Base-by-base conservation (phyloP, 2,888 invertebrate species). In the Mythimna vitellina region DNA sequence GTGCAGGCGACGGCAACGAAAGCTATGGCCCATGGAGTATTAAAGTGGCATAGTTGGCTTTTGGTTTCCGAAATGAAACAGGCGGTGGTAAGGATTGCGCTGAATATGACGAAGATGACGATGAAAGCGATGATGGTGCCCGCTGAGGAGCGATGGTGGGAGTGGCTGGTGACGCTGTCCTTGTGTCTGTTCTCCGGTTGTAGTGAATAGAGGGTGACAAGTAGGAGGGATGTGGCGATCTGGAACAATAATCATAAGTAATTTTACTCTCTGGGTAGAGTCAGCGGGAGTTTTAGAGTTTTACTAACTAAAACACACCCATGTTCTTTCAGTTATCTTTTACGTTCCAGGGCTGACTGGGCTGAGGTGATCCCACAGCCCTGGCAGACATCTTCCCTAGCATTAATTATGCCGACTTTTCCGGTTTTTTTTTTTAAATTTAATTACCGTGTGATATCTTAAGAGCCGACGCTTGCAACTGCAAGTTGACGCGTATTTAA, bases 31-130 rank as follows among this genome's bases (percentile, higher is more conserved):
- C 96, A 95, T 0, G 89, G 64, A 0, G 92, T 88, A 12, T 90
- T 82, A 82, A 94, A 91, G 0, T 93, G 90, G 77, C 96, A 96
- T 54, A 96, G 73, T 74, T 90, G 91, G 83, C 95, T 95, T 61
- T 93, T 94, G 0, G 96, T 95, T 81, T 96, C 96, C 0, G 93
- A 91, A 68, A 96, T 93, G 75, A 93, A 95, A 65, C 96, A 96
- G 0, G 93, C 81, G 0, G 93, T 88, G 9, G 88, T 84, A 0
- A 94, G 88, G 0, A 88, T 73, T 6, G 82, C 81, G 14, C 84
- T 82, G 66, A 82, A 78, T 38, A 92, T 86, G 0, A 80, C 35
- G 1, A 92, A 81, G 32, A 96, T 88, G 22, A 94, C 75, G 22
- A 88, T 22, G 73, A 96, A 93, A 0, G 95, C 95, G 2, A 96